Conservation (phyloP, 1,140 invertebrate genomes). For the Arion vulgaris region DNA sequence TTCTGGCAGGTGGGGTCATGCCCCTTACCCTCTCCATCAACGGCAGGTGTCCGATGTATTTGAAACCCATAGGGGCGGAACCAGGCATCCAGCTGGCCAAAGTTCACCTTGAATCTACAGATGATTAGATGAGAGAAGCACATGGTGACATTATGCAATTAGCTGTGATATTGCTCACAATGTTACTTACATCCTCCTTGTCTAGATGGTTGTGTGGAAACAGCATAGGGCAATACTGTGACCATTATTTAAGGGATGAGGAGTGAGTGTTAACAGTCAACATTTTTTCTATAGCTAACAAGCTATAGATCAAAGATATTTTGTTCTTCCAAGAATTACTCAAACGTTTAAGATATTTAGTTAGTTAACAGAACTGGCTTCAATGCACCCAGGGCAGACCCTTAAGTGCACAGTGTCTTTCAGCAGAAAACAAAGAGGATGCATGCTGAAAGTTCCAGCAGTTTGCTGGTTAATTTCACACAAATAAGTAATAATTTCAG, state of each 20-base stretch:
- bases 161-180: slow-evolving; percentile 13
- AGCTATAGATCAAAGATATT: no score
- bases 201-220: background rate
- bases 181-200: slow-evolving; percentile 1
- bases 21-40: slow-evolving; percentile 80
- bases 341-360: no score
- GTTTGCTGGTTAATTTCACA: no score
- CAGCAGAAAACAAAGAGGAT: no score
- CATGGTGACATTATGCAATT: slow-evolving; percentile 26
- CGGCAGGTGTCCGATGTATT: slow-evolving; percentile 78
- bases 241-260: background rate
- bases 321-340: no score
- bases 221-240: background rate
- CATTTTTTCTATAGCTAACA: no score
- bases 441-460: no score
- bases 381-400: no score
- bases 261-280: background rate
- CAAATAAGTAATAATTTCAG: no score
- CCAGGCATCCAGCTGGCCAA: slow-evolving; percentile 81
- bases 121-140: slow-evolving; percentile 35
- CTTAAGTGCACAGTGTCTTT: no score
- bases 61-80: slow-evolving; percentile 75
- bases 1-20: slow-evolving; percentile 79
- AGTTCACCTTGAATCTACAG: slow-evolving; percentile 85
- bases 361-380: no score